Evolutionary conservation across 2,113 vertebrate species (phyloP).

Genomic region (Leucopsar rothschildi): DNA sequence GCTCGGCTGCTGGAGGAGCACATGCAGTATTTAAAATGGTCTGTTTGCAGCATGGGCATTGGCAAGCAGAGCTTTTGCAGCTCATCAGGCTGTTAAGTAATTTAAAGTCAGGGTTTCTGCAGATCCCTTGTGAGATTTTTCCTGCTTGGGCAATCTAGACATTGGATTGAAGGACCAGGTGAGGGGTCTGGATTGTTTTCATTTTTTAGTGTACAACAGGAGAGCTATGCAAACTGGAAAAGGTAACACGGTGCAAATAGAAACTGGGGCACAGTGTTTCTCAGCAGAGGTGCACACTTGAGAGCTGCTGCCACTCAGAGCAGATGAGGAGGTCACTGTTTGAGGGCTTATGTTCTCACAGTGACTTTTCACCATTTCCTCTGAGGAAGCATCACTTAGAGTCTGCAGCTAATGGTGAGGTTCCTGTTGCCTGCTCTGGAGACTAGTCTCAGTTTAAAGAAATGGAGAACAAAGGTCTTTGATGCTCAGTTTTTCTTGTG

Average conservation of each 20-base stretch:
- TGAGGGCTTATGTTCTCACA: accelerated
- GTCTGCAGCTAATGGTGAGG: background rate
- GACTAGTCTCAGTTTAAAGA: background rate
- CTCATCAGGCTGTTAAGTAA: background rate
- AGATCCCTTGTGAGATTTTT: background rate
- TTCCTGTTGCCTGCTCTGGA: background rate
- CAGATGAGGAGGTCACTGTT: background rate
- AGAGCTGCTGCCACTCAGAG: background rate
- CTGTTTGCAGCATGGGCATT: background rate
- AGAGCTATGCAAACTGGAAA: background rate
- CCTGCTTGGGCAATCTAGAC: background rate
- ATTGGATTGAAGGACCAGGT: background rate
- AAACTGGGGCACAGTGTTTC: background rate
- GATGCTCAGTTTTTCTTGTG: background rate
- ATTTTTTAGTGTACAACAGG: background rate
- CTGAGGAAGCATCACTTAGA: background rate
- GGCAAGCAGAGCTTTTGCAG: background rate
- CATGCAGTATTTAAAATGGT: background rate
- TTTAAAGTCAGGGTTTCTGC: background rate
- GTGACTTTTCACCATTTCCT: background rate
- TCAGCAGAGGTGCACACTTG: background rate
- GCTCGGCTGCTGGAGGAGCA: background rate
- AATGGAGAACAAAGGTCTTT: background rate
- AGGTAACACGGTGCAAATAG: background rate
- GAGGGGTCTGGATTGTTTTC: background rate